Evolutionary conservation across 2,113 vertebrate genomes (phyloP).

Genomic region (Struthio camelus): DNA sequence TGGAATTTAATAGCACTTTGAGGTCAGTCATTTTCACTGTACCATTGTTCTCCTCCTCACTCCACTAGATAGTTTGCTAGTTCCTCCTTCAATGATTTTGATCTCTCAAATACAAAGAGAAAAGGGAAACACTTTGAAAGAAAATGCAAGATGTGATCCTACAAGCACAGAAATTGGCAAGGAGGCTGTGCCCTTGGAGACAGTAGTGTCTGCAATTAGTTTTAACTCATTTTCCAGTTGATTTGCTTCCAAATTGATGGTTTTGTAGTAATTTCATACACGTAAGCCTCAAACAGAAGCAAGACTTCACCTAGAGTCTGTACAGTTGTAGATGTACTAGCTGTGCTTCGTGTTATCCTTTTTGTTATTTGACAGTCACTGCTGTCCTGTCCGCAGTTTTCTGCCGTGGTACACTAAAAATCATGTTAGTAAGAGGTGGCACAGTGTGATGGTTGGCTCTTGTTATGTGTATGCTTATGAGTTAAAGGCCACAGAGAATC

Average conservation of each 20-base stretch:
- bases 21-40: not conserved
- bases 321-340: not conserved
- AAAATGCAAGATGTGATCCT: not conserved
- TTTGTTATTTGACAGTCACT: not conserved
- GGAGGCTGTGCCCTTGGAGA: not conserved
- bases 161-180: not conserved
- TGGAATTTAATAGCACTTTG: not conserved
- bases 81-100: not conserved
- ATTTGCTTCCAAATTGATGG: not conserved
- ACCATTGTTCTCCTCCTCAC: not conserved
- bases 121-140: not conserved
- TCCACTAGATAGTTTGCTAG: not conserved
- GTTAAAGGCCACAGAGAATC: not conserved
- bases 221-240: conserved; percentile 5
- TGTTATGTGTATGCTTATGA: fast-evolving
- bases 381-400: not conserved
- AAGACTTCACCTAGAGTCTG: not conserved
- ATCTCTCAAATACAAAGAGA: not conserved
- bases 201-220: not conserved
- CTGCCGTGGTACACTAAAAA: not conserved
- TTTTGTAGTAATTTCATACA: not conserved
- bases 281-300: not conserved
- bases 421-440: not conserved
- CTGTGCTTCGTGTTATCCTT: not conserved
- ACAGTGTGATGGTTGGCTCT: not conserved